Percentiles rank a stretch among this genome's conserved stretches.
These are phyloP conservation scores for Tryphoninae sp. DNA, from an alignment of 2,888 invertebrate genomes.

Conservation along the genomic window DNA sequence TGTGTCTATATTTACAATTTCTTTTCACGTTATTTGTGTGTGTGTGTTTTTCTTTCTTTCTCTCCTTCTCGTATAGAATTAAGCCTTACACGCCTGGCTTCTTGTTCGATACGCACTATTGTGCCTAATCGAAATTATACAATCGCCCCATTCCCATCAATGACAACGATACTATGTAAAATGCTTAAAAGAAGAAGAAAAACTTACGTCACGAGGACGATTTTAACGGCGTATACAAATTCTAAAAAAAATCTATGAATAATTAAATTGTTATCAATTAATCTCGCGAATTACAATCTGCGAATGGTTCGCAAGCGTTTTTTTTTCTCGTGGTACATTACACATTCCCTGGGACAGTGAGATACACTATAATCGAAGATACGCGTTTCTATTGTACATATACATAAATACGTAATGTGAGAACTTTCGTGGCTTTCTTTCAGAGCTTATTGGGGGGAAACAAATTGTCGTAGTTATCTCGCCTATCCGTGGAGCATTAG, in stretches of 20 bases:
- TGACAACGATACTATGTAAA: slow-evolving; percentile 56
- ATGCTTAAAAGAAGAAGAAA: slow-evolving; percentile 37
- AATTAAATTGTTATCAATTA: slow-evolving; percentile 53
- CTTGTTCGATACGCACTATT: slow-evolving; percentile 69
- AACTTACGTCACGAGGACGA: slow-evolving; percentile 38
- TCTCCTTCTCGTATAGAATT: slow-evolving; percentile 54
- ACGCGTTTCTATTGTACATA: slow-evolving; percentile 24
- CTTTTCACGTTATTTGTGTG: slow-evolving; percentile 21
- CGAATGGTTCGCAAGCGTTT: slow-evolving; percentile 31
- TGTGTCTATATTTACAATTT: slow-evolving; percentile 61
- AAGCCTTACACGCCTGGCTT: slow-evolving; percentile 62
- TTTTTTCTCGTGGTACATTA: slow-evolving; percentile 26
- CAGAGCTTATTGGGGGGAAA: not conserved
- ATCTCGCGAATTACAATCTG: slow-evolving; percentile 35
- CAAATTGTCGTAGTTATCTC: slow-evolving; percentile 34
- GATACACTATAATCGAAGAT: slow-evolving; percentile 48
- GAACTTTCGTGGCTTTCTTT: slow-evolving; percentile 23
- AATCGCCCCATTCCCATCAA: slow-evolving; percentile 68
- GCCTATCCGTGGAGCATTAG: slow-evolving; percentile 35
- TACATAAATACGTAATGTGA: slow-evolving; percentile 11
- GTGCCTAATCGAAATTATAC: slow-evolving; percentile 69
- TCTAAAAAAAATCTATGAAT: slow-evolving; percentile 57
- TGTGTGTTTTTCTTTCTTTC: slow-evolving; percentile 38
- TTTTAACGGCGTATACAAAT: slow-evolving; percentile 57
- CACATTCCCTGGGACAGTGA: slow-evolving; percentile 38